A percentile compares a stretch with the other conserved stretches of the same genome.
These are phyloP conservation scores for Catagonus wagneri DNA, from an alignment of 2,113 vertebrate species.

Conservation along the genomic window DNA sequence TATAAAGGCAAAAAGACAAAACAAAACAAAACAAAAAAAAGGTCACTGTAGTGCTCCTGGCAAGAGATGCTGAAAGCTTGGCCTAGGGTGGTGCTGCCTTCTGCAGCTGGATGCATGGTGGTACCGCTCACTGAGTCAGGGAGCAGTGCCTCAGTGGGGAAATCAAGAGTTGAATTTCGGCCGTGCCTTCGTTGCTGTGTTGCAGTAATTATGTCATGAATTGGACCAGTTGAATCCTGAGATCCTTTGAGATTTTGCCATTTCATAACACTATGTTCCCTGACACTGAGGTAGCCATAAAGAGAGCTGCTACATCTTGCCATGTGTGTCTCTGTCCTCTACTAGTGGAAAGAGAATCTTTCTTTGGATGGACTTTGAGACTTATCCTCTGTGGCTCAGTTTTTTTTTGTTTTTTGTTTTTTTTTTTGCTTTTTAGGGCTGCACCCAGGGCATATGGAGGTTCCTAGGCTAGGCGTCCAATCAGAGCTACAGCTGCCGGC, in stretches of 20 bases:
- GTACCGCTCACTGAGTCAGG: neutral
- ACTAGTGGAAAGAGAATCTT: neutral
- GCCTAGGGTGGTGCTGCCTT: neutral
- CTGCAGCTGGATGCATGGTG: neutral
- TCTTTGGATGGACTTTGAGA: constrained; percentile 8
- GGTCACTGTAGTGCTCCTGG: neutral
- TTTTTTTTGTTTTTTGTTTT: too few relatives aligned
- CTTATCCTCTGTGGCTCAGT: neutral
- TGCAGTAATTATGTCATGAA: neutral
- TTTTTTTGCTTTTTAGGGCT: too few relatives aligned
- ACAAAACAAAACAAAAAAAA: too few relatives aligned
- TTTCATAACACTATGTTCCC: neutral
- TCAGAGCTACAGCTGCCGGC: too few relatives aligned
- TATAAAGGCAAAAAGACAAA: too few relatives aligned
- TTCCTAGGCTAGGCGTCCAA: too few relatives aligned
- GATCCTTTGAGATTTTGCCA: neutral
- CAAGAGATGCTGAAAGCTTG: neutral
- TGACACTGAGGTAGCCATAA: neutral
- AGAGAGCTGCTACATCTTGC: too few relatives aligned
- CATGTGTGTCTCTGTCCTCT: too few relatives aligned
- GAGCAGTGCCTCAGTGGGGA: neutral
- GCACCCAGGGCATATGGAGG: too few relatives aligned
- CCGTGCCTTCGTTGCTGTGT: neutral
- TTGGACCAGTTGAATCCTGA: neutral
- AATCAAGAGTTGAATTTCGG: neutral